Base-by-base conservation (phyloP, 1,140 invertebrate genomes). In the Neelides sp. region DNA sequence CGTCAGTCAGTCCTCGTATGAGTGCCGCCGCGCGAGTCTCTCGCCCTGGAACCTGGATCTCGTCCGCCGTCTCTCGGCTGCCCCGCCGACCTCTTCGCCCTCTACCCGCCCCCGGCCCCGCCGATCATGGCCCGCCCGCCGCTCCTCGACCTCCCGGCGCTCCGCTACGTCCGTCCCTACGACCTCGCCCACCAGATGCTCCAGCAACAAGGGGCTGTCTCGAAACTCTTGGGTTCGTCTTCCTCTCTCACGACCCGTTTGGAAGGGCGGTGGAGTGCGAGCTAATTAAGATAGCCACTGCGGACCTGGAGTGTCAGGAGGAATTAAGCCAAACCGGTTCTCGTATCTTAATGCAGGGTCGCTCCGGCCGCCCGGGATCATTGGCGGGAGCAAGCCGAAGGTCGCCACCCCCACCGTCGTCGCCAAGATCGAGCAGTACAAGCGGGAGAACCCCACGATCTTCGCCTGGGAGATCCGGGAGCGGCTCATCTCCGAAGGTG, bases 321-420 rank as follows among this genome's bases (percentile, higher is more conserved):
- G n/a, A n/a, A n/a, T n/a, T 13, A 40, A 40, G 15, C 37, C 37
- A 40, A 40, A n/a, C n/a, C n/a, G n/a, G n/a, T n/a, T n/a, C n/a
- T n/a, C n/a, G n/a, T 30, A 19, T 57, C 50, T 59, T 58, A 62
- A 78, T 76, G 48, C 75, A 85, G 91, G 91, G 56, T 93, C 91
- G 23, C 76, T 96, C 52, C 76, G 87, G 62, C 85, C 91, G 61
- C 91, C 92, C 28, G 88, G 92, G 42, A 78, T 96, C 62, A 98
- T 98, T 63, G 95, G 94, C 48, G 95, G 95, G 43, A 95, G 90
- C 68, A 98, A 98, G 71, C 94, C 94, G 15, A 91, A 98, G 72
- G 95, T 98, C 47, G 93, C 94, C 52, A 98, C 94, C 22, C 89
- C 90, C 10, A 85, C 87, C 3, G 89, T 94, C 35, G 89, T 94